phyloP scores from a whole-genome alignment of 1,140 invertebrate genomes.

The Andrena cerasifolii region DNA sequence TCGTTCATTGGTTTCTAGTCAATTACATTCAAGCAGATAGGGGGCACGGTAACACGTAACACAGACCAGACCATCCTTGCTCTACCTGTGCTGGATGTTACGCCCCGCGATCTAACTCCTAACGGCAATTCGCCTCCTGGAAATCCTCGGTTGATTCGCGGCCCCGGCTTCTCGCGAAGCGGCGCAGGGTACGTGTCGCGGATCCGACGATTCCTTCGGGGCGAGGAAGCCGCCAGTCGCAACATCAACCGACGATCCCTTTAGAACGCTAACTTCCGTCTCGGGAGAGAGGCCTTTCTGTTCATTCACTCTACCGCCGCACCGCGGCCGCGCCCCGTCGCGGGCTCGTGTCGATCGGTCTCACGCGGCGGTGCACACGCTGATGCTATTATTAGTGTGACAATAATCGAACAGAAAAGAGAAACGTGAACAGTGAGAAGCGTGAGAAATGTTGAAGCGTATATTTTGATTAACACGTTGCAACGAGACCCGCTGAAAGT shows the following conservation, averaged over 20 bases:
- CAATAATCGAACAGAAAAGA: constrained; percentile 32
- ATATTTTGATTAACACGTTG: not conserved
- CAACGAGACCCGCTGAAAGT: not conserved
- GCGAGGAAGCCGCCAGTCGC: not conserved
- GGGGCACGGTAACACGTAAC: constrained; percentile 48
- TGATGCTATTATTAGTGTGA: constrained; percentile 25
- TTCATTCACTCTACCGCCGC: constrained; percentile 12
- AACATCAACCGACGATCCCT: constrained; percentile 51
- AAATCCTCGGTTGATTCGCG: not conserved
- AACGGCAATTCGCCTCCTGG: not conserved
- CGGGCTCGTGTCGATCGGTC: not conserved
- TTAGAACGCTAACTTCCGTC: constrained; percentile 13
- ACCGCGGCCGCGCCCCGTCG: too few species aligned
- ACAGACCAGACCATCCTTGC: constrained; percentile 19
- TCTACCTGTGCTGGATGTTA: constrained; percentile 1
- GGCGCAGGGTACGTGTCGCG: too few species aligned
- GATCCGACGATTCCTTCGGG: too few species aligned
- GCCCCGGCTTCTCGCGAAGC: too few species aligned
- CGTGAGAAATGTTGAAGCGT: constrained; percentile 42
- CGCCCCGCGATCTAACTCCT: not conserved
- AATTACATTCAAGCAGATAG: constrained; percentile 36
- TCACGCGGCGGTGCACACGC: not conserved
- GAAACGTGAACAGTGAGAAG: constrained; percentile 32
- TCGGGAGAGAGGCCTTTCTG: not conserved
- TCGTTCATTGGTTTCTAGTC: constrained; percentile 43